Base-by-base conservation (phyloP, 2,113 vertebrate species). In the Psittacara wagleri region DNA sequence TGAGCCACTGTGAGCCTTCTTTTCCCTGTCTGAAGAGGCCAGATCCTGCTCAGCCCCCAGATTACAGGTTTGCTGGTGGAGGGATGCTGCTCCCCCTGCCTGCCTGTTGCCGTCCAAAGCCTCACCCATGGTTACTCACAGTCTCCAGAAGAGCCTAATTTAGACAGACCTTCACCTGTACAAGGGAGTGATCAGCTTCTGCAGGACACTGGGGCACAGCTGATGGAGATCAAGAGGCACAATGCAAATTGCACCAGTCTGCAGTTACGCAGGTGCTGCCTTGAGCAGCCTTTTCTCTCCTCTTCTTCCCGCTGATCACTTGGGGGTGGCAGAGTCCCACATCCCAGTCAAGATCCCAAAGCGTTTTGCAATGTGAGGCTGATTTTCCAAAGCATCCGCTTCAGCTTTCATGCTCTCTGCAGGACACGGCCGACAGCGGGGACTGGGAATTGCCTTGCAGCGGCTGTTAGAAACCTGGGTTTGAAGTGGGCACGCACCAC, bases 41-140 rank as follows among this genome's bases (percentile, higher is more conserved):
- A 37, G 28, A 44, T 74, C 64, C 68, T 77, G 76, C 33, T 69
- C 67, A 77, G 67, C 59, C 64, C 59, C 52, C 31, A 59, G 23
- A 70, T 31, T 25, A 15, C 39, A 61, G 14, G 46, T 28, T 37
- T 54, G 33, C 48, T 18, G 2, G n/a, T 44, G 33, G 62, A 6
- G 46, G 68, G 72, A n/a, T 33, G 41, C 74, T 83, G 75, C 27
- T 90, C 28, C 13, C 43, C 17, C 13, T 2, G 1, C 43, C 49
- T 11, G 4, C 44, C 55, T 0, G 0, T 4, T 37, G 37, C 75
- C 29, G 73, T 43, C 75, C 29, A 9, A 33, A 89, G 25, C 63
- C 77, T 41, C 52, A 37, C 3, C 20, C 27, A 9, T 0, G 0
- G 4, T 33, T 2, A 0, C 29, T 39, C 0, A 0, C 64, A 25